Conservation (phyloP, 2,113 vertebrate species). For the Papio anubis region DNA sequence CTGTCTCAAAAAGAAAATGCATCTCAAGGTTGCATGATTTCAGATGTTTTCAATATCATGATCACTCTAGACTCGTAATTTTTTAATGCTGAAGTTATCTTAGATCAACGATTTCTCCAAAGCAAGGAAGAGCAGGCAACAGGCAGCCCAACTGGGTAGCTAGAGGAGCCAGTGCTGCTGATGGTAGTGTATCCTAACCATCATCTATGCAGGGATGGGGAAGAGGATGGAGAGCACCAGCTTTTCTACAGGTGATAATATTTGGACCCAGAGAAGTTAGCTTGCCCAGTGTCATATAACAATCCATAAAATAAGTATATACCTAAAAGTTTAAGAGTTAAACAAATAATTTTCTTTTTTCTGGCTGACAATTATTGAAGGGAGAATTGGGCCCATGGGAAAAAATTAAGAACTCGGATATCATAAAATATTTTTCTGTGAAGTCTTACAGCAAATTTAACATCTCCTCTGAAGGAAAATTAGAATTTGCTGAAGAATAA, state of each 20-base stretch:
- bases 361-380: neutral
- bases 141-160: neutral
- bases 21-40: neutral
- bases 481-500: neutral
- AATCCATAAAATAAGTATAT: neutral
- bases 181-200: neutral
- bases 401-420: neutral
- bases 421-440: conserved; percentile 26
- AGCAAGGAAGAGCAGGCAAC: neutral
- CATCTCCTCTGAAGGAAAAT: conserved; percentile 25
- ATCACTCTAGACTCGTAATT: neutral
- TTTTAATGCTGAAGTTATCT: neutral
- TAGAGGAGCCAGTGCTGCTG: neutral
- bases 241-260: neutral
- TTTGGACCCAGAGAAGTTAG: neutral
- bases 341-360: neutral
- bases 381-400: neutral
- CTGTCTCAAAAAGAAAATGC: neutral
- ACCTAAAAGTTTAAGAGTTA: neutral
- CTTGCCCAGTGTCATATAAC: neutral
- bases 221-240: neutral
- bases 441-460: conserved; percentile 1
- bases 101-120: neutral
- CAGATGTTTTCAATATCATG: neutral
- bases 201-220: neutral